Evolutionary conservation across 1,140 invertebrate genomes (phyloP).

Genomic region (Orius insidiosus): DNA sequence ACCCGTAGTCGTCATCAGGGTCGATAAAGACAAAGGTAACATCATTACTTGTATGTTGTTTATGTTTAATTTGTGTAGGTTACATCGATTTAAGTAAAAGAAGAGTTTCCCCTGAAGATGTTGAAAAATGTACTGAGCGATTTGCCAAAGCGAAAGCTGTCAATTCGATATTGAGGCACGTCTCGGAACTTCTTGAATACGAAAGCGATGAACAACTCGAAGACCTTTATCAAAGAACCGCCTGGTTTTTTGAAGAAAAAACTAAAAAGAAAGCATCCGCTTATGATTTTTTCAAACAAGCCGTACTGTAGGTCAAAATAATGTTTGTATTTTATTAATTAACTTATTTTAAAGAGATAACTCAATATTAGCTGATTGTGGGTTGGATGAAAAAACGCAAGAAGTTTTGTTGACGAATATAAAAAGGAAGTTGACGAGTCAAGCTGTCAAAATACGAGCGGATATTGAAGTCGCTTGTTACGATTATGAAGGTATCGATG

Average conservation of each 20-base stretch:
- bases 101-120: constrained; percentile 93
- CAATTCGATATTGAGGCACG: constrained; percentile 93
- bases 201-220: constrained; percentile 83
- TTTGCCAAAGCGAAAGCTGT: constrained; percentile 98
- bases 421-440: constrained; percentile 88
- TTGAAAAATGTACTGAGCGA: constrained; percentile 94
- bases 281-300: constrained; percentile 97
- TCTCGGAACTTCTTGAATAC: constrained; percentile 86
- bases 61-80: constrained; percentile 34
- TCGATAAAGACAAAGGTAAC: constrained; percentile 98
- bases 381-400: constrained; percentile 82
- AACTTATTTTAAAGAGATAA: constrained; percentile 53
- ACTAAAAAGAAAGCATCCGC: constrained; percentile 89
- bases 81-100: constrained; percentile 99
- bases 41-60: neutral
- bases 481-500: constrained; percentile 97
- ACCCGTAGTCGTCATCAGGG: constrained; percentile 97
- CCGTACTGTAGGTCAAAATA: constrained; percentile 68
- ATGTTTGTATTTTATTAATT: constrained; percentile 8
- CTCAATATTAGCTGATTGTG: constrained; percentile 88
- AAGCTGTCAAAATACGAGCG: constrained; percentile 93
- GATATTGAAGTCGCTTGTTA: constrained; percentile 98
- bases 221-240: constrained; percentile 91
- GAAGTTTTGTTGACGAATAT: constrained; percentile 88
- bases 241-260: constrained; percentile 98